Conservation (phyloP, 1,140 invertebrate species). For the Euwallacea fornicatus region DNA sequence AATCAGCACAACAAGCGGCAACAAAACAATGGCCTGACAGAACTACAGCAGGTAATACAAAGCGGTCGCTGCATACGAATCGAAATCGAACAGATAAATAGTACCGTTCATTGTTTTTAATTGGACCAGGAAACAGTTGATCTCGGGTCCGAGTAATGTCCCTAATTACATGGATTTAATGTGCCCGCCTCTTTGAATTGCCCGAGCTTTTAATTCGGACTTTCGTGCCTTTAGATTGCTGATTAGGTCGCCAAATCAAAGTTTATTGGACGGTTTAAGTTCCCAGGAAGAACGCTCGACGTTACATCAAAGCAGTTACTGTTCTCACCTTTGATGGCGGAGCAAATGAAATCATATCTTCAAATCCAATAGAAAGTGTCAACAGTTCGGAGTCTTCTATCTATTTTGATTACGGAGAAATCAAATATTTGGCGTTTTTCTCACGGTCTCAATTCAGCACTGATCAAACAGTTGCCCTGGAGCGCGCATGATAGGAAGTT, state of each 20-base stretch:
- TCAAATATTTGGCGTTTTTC: too few species aligned
- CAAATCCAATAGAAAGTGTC: too few species aligned
- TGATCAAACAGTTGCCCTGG: too few species aligned
- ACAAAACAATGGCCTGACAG: conserved; percentile 21
- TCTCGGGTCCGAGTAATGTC: conserved; percentile 23
- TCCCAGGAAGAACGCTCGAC: too few species aligned
- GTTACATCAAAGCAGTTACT: too few species aligned
- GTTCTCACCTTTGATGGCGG: too few species aligned
- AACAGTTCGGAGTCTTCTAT: too few species aligned
- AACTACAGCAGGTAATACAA: conserved; percentile 23
- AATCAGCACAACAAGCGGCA: conserved; percentile 10
- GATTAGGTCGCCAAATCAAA: conserved; percentile 5
- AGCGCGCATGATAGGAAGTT: too few species aligned
- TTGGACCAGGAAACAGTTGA: conserved; percentile 30
- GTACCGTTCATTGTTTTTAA: conserved; percentile 32
- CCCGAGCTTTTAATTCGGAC: conserved; percentile 6
- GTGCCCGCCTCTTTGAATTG: conserved; percentile 7
- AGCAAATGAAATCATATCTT: too few species aligned
- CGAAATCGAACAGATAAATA: conserved; percentile 28
- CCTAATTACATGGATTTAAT: conserved; percentile 29
- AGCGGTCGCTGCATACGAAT: conserved; percentile 23
- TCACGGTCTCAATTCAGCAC: too few species aligned
- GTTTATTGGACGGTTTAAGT: not conserved
- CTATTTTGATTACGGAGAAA: too few species aligned
- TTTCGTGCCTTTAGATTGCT: conserved; percentile 16